Conservation (phyloP, 1,140 invertebrate genomes). For the Zelostemma sp. region DNA sequence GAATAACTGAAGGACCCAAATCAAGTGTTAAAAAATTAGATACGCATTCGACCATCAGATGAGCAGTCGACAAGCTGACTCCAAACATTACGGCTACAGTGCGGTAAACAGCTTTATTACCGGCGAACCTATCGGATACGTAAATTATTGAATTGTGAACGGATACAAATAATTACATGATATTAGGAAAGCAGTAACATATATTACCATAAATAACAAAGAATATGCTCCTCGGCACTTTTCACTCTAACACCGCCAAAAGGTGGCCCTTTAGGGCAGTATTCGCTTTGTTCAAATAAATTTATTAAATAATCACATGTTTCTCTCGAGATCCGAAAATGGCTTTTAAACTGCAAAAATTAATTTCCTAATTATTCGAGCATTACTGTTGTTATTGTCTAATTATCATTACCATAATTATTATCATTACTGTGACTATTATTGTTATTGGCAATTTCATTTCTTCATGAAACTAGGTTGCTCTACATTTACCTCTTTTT, state of each 20-base stretch:
- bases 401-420: no score
- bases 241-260: constrained; percentile 3
- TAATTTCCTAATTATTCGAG: constrained; percentile 2
- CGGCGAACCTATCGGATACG: constrained; percentile 22
- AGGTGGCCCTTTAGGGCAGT: background rate
- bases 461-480: no score
- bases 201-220: constrained; percentile 28
- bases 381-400: background rate
- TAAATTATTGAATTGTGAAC: background rate
- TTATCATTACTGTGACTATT: no score
- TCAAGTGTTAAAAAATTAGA: constrained; percentile 16
- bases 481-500: constrained; percentile 3
- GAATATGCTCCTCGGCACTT: constrained; percentile 19
- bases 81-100: constrained; percentile 18
- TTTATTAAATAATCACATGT: constrained; percentile 13
- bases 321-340: constrained; percentile 17
- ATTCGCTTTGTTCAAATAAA: constrained; percentile 16
- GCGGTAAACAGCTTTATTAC: constrained; percentile 20
- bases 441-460: no score
- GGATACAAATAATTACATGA: constrained; percentile 2
- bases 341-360: constrained; percentile 4
- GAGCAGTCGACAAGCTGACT: constrained; percentile 10
- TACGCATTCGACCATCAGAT: constrained; percentile 12
- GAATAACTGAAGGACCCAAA: constrained; percentile 19
- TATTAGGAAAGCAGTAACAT: no score